These are phyloP conservation scores for Scaptomyza pallida DNA, from an alignment of 1,140 invertebrate genomes.

Conservation along the genomic window DNA sequence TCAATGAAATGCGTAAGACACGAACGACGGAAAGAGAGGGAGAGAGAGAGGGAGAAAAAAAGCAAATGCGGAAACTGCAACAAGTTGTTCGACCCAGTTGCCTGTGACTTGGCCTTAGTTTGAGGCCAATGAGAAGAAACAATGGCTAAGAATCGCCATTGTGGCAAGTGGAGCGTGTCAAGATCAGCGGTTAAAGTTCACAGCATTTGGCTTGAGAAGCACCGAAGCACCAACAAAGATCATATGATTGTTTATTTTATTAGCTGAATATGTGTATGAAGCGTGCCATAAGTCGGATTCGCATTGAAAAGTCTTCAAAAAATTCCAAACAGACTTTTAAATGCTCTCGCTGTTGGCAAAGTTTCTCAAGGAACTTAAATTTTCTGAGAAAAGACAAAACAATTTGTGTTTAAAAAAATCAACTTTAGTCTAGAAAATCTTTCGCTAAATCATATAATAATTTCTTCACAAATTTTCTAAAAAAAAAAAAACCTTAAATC, in stretches of 20 bases:
- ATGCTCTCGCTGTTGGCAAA: no score
- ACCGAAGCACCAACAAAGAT: background rate
- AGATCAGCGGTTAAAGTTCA: conserved; percentile 29
- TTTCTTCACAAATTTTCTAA: no score
- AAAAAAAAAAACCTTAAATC: no score
- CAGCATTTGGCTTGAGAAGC: background rate
- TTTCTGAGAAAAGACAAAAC: no score
- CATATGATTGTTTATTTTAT: background rate
- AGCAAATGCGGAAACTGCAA: background rate
- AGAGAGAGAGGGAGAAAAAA: background rate
- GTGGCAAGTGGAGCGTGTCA: conserved; percentile 26
- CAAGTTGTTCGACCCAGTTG: background rate
- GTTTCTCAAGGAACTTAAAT: no score
- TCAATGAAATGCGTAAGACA: conserved; percentile 51
- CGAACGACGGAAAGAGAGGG: no score
- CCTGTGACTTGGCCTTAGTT: background rate
- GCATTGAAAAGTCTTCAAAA: background rate
- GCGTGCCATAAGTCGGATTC: background rate
- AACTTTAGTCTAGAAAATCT: no score
- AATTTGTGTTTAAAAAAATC: no score
- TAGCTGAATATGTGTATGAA: background rate
- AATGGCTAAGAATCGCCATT: conserved; percentile 13
- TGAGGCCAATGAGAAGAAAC: background rate
- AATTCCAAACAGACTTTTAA: no score
- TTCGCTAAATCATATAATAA: no score